Evolutionary conservation across 1,140 invertebrate genomes (phyloP).

Genomic region (Carcinoscorpius rotundicauda): DNA sequence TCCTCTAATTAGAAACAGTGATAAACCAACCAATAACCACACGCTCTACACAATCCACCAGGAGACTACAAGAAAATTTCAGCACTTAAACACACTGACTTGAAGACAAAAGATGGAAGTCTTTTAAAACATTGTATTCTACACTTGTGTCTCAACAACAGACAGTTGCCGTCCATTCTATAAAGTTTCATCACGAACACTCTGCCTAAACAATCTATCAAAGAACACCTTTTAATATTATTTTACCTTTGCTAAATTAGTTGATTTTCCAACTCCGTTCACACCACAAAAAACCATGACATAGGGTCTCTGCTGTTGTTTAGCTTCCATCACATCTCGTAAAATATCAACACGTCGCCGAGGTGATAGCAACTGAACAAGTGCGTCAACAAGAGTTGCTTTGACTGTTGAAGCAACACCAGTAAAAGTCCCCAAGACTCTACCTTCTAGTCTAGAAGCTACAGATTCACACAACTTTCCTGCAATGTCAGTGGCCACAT

Average conservation of each 20-base stretch:
- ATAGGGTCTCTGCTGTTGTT: slow-evolving; percentile 71
- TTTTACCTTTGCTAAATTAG: slow-evolving; percentile 80
- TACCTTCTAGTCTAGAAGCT: slow-evolving; percentile 75
- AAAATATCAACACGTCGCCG: slow-evolving; percentile 92
- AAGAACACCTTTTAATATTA: no score
- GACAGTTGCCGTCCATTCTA: no score
- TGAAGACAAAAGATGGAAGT: no score
- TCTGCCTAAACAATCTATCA: no score
- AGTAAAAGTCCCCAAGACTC: slow-evolving; percentile 27
- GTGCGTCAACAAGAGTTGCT: slow-evolving; percentile 33
- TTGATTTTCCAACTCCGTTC: slow-evolving; percentile 99
- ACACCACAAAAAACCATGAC: slow-evolving; percentile 98
- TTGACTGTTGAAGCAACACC: slow-evolving; percentile 26
- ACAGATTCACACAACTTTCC: slow-evolving; percentile 91
- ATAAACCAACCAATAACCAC: no score
- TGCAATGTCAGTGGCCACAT: slow-evolving; percentile 94
- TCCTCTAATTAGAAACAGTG: no score
- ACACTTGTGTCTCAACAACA: no score
- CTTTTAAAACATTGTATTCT: no score
- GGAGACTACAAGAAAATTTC: no score
- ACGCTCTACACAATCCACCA: no score
- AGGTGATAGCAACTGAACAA: slow-evolving; percentile 68
- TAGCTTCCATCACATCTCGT: slow-evolving; percentile 77
- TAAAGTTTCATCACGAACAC: no score
- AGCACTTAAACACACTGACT: no score